Evolutionary conservation across 2,113 vertebrate genomes (phyloP).

Genomic region (Pogonocichla stellata): DNA sequence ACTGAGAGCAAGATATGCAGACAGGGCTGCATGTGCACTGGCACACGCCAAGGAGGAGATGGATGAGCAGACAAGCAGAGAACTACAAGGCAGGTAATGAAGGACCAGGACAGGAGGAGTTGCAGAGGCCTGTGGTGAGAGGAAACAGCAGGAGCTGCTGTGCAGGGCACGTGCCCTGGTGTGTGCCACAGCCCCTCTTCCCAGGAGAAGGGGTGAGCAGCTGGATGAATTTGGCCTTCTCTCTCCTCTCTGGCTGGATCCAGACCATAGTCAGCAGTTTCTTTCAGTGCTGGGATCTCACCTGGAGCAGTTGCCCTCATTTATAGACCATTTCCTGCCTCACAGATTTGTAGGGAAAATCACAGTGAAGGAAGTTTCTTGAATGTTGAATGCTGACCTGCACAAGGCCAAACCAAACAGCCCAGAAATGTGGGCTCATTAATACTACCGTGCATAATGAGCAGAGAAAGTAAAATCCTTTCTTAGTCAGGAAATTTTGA

Average conservation of each 20-base stretch:
- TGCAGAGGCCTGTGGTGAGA: neutral
- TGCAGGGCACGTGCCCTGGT: accelerated
- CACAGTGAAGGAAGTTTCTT: neutral
- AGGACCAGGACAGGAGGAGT: neutral
- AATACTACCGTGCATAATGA: neutral
- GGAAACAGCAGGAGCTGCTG: neutral
- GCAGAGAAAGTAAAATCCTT: neutral
- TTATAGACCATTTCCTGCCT: neutral
- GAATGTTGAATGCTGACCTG: neutral
- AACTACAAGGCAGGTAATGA: neutral
- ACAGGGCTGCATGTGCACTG: neutral
- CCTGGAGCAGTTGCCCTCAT: neutral
- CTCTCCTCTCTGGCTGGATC: neutral
- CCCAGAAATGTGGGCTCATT: neutral
- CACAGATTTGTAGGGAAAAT: neutral
- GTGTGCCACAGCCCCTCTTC: neutral
- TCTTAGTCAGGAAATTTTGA: neutral
- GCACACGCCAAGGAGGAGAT: neutral
- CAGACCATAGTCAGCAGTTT: neutral
- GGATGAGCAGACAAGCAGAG: neutral
- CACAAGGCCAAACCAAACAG: neutral
- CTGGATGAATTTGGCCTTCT: neutral
- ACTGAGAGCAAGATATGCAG: neutral
- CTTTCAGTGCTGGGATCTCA: neutral
- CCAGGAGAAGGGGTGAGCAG: neutral